Base-by-base conservation (phyloP, 2,113 vertebrate genomes). In the Arizona elegans region DNA sequence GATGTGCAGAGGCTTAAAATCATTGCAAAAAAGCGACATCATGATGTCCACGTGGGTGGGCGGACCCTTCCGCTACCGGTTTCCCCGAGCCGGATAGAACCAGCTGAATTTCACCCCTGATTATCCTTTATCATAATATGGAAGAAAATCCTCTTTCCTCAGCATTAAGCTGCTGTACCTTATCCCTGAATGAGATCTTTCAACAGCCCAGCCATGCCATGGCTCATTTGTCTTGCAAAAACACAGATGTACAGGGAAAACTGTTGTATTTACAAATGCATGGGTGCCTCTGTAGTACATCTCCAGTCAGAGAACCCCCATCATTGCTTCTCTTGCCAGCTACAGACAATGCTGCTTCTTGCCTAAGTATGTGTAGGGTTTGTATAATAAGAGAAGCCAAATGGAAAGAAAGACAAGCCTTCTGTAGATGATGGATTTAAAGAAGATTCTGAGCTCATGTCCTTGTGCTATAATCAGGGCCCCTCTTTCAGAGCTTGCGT, bases 401-500 rank as follows among this genome's bases (percentile, higher is more conserved):
- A 91, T 23, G 55, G 54, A 52, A 38, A 91, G 65, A 62, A 21
- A 53, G 90, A 53, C n/a, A 17, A 59, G 87, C 52, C 91, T 86
- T 75, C 94, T 90, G 90, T 47, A 87, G 91, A 94, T 90, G 93
- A 92, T 91, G 1, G 86, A 53, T 92, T 85, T 90, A 92, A 87
- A 70, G 91, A 91, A 93, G 94, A 70, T 95, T 93, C 91, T 0
- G 11, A 43, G 94, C 43, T 91, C 52, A 0, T 95, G 94, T 91
- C 95, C 95, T 95, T 95, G 93, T 65, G 90, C 62, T 0, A 3
- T 95, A 91, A 92, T 93, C 90, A 96, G 96, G 97, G 75, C 15
- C 21, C 75, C 56, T 96, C 95, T 94, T 94, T 86, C 92, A 94
- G 95, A 95, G 94, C 94, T 93, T 90, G 96, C 86, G 91, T 96